Evolutionary conservation across 1,140 invertebrate species (phyloP), one percentile per base, ranked within the genome.

Genomic region (Orchestia grillus): DNA sequence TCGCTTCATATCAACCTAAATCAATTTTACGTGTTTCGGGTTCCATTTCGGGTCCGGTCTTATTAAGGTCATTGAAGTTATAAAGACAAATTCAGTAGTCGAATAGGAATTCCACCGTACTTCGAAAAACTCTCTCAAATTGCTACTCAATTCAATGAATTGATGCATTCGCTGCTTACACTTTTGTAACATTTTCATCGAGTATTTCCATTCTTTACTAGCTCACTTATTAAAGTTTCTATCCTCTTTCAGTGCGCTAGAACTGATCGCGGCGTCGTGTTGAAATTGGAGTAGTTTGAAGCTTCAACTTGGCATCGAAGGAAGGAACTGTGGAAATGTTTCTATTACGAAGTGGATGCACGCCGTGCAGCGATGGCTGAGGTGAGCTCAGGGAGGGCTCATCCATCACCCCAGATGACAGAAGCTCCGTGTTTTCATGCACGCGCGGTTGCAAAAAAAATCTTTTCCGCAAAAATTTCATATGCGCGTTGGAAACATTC

Each of bases 391-490:
- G n/a, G n/a, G n/a, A 90, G 11, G 88, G 88, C 88, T 90, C 88
- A 90, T 90, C 88, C 88, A 90, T 90, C 88, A 90, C n/a, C 88
- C 4, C 43, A 15, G 88, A 90, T 90, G 88, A 90, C 88, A 90
- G 41, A 42, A 90, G 88, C 62, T 90, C 41, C 88, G 43, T 41
- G 88, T 90, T 90, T 90, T 44, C 88, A 90, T 44, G 43, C 88
- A 90, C n/a, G n/a, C 88, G 88, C 43, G 88, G 43, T 28, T 42
- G 43, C 41, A 90, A 90, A 90, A 87, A 90, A 90, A 90, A 11
- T 90, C 88, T 44, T 77, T 77, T 77, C 11, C 11, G 28, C 28
- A 44, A 90, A 42, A 90, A 90, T 90, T 90, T 90, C 88, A 41
- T 8, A 90, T 41, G 88, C 41, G 88, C n/a, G 41, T 42, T 6